Percentiles rank a stretch among this genome's conserved stretches.
Conservation (phyloP, 2,113 vertebrate species). For the Nannospalax galili region DNA sequence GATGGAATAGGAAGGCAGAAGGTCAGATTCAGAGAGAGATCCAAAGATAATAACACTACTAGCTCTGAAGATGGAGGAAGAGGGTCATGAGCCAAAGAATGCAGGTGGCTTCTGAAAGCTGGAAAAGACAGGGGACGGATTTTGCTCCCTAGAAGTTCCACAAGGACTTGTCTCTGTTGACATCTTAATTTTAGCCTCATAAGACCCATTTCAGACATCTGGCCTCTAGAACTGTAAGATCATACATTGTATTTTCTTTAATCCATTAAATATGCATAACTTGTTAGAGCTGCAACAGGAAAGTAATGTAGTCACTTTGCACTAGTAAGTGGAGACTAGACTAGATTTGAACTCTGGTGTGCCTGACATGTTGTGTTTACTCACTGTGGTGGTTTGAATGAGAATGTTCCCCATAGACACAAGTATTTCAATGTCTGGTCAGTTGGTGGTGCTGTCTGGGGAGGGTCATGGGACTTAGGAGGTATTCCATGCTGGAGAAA, state of each 20-base stretch:
- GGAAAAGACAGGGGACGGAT: background rate
- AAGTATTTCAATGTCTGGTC: too few species aligned
- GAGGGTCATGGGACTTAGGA: too few species aligned
- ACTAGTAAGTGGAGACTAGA: background rate
- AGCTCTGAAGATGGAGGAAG: background rate
- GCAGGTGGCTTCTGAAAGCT: background rate
- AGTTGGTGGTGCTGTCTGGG: too few species aligned
- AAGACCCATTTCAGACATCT: background rate
- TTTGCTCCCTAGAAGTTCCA: background rate
- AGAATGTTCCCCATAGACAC: too few species aligned
- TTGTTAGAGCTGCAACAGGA: background rate
- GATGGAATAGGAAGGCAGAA: background rate
- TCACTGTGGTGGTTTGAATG: background rate
- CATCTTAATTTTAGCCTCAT: background rate
- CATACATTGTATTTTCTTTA: background rate
- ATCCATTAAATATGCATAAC: background rate
- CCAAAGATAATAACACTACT: background rate
- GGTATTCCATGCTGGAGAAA: too few species aligned
- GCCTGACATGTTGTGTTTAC: background rate
- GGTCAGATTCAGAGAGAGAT: background rate
- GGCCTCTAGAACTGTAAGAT: background rate
- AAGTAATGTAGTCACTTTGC: background rate
- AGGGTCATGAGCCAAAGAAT: background rate
- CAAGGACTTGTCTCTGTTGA: background rate
- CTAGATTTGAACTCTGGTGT: background rate